A percentile compares a stretch with the other conserved stretches of the same genome.
These are phyloP conservation scores for Nasua narica DNA, from an alignment of 2,797 vertebrate species.

Conservation along the genomic window DNA sequence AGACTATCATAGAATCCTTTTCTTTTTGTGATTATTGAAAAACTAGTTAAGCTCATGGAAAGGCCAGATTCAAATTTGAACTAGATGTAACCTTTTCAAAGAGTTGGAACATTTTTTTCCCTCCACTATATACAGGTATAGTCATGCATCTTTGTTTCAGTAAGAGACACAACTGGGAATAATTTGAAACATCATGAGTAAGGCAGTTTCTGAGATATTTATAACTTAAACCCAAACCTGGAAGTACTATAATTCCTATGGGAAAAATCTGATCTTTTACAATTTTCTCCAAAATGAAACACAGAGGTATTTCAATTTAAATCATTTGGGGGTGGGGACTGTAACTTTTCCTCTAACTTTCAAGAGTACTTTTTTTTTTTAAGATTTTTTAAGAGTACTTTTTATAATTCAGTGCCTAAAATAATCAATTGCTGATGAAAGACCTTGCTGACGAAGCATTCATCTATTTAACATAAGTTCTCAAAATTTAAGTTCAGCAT, in stretches of 20 bases:
- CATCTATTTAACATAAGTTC: neutral
- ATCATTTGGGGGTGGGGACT: neutral
- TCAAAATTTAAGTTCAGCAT: constrained; percentile 28
- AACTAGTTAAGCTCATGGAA: constrained; percentile 33
- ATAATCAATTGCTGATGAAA: neutral
- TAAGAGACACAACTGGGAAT: constrained; percentile 40
- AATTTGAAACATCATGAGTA: constrained; percentile 53
- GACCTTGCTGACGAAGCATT: neutral
- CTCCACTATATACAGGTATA: neutral
- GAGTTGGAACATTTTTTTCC: neutral
- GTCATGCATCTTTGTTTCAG: constrained; percentile 31
- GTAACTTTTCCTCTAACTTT: neutral
- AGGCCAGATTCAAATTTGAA: constrained; percentile 7
- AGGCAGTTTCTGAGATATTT: constrained; percentile 58
- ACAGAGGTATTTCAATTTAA: constrained; percentile 52
- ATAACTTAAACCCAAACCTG: constrained; percentile 50
- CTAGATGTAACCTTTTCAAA: constrained; percentile 25
- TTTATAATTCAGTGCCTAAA: constrained; percentile 35
- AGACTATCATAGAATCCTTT: neutral
- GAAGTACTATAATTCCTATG: constrained; percentile 43
- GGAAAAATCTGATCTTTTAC: constrained; percentile 46
- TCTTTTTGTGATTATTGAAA: neutral
- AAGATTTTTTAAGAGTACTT: neutral
- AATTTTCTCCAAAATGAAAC: constrained; percentile 58
- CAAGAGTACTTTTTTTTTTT: constrained; percentile 6